Percentiles rank a stretch among this genome's conserved stretches.
These are phyloP conservation scores for Axis porcinus DNA, from an alignment of 2,113 vertebrate species.

Conservation along the genomic window DNA sequence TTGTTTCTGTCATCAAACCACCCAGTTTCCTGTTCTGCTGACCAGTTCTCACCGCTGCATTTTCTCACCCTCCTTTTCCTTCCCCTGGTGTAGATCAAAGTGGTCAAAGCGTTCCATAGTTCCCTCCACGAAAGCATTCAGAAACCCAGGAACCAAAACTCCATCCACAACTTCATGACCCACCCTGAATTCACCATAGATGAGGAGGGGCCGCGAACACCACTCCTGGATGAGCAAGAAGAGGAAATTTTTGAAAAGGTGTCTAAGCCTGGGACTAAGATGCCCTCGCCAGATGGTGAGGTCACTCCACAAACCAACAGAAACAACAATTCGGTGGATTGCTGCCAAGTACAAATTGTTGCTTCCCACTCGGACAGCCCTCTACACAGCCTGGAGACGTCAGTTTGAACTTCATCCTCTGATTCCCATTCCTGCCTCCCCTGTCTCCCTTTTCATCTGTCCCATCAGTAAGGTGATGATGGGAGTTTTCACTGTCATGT, in stretches of 20 bases:
- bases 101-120: conserved; percentile 98
- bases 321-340: conserved; percentile 83
- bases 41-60: conserved; percentile 48
- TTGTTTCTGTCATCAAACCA: conserved; percentile 51
- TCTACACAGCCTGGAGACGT: conserved; percentile 84
- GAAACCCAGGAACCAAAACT: conserved; percentile 91
- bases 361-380: conserved; percentile 74
- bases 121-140: conserved; percentile 91
- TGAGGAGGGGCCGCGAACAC: conserved; percentile 87
- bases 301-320: conserved; percentile 69
- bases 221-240: conserved; percentile 83
- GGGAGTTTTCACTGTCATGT: conserved; percentile 66
- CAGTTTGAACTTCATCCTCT: conserved; percentile 78
- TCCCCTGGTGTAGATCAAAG: conserved; percentile 90
- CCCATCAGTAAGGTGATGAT: conserved; percentile 57
- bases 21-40: background rate
- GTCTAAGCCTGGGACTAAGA: conserved; percentile 66
- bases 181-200: conserved; percentile 93
- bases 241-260: conserved; percentile 76
- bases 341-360: conserved; percentile 71
- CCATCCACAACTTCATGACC: conserved; percentile 98
- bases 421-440: conserved; percentile 31
- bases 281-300: conserved; percentile 68
- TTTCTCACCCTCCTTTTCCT: conserved; percentile 59
- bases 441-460: background rate